phyloP scores from a whole-genome alignment of 2,888 invertebrate species.

The Drosophila picticornis region DNA sequence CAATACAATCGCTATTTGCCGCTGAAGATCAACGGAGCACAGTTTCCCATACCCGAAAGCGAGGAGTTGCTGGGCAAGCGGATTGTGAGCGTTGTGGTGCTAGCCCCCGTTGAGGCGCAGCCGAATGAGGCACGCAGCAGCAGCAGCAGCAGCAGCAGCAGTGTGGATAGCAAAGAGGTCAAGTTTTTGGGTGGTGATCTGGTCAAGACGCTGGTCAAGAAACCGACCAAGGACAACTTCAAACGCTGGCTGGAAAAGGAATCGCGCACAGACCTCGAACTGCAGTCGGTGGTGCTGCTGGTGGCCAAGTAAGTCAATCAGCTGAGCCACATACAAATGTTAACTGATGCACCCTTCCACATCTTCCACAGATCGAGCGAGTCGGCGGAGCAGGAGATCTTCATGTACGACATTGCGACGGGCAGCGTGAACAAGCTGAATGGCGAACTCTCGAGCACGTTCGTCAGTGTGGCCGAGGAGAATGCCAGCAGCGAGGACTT shows the following conservation, averaged over 20 bases:
- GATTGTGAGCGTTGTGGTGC: constrained; percentile 93
- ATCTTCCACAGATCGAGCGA: constrained; percentile 68
- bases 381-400: constrained; percentile 90
- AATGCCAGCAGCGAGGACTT: constrained; percentile 90
- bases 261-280: constrained; percentile 90
- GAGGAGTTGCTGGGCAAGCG: constrained; percentile 90
- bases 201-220: constrained; percentile 90
- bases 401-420: constrained; percentile 93
- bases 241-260: constrained; percentile 92
- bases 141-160: constrained; percentile 63
- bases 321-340: not conserved
- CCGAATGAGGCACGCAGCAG: constrained; percentile 84
- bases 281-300: constrained; percentile 92
- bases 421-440: constrained; percentile 91
- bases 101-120: constrained; percentile 91
- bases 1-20: constrained; percentile 94
- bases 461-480: constrained; percentile 94
- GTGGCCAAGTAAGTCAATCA: constrained; percentile 90
- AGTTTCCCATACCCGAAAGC: constrained; percentile 93
- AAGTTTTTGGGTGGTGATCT: constrained; percentile 91
- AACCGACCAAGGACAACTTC: constrained; percentile 92
- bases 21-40: constrained; percentile 93
- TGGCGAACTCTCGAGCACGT: constrained; percentile 93
- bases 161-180: constrained; percentile 88
- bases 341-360: not conserved